Percentiles rank a stretch among this genome's conserved stretches.
Evolutionary conservation across 2,113 vertebrate species (phyloP).

Genomic region (Neogale vison): DNA sequence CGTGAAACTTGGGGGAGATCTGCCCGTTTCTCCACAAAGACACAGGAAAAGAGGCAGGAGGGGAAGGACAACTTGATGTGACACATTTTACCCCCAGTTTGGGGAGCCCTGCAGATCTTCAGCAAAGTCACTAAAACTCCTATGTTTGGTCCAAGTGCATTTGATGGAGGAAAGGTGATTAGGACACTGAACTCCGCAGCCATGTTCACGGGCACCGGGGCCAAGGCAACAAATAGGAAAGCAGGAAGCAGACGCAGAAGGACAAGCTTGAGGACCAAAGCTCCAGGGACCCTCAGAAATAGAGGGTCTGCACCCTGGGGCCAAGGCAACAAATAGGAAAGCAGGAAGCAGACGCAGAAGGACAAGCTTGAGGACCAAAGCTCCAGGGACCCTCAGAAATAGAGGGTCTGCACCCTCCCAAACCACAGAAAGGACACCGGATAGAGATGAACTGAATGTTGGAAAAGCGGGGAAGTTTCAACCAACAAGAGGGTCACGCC

Average conservation of each 20-base stretch:
- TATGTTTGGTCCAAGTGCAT: background rate
- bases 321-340: background rate
- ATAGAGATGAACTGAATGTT: background rate
- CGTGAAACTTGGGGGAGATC: background rate
- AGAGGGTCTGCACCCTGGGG: background rate
- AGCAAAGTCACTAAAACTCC: background rate
- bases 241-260: background rate
- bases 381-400: background rate
- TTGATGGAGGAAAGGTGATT: accelerated
- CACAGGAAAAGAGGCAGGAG: background rate
- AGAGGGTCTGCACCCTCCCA: background rate
- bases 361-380: background rate
- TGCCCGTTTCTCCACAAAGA: background rate
- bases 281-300: background rate
- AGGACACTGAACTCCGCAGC: background rate
- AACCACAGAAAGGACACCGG: background rate
- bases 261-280: background rate
- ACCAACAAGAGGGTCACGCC: background rate
- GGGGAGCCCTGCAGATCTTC: background rate
- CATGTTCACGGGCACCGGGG: background rate
- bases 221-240: background rate
- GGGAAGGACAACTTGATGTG: background rate
- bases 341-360: background rate
- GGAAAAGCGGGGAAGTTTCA: background rate
- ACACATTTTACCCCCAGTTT: background rate